Base-by-base conservation (phyloP, 1,140 invertebrate species). In the Pectinophora gossypiella region DNA sequence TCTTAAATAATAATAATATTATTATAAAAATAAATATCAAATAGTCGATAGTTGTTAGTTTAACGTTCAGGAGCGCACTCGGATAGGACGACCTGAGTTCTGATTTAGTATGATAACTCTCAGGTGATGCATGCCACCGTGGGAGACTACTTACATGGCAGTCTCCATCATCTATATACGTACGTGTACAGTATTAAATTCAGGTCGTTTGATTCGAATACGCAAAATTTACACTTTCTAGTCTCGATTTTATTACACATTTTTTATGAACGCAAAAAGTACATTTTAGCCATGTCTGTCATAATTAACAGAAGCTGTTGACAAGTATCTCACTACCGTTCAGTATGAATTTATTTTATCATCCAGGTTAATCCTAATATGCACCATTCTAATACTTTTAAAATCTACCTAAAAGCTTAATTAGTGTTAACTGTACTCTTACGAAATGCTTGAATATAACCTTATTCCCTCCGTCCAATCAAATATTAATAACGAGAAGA, bases 171-270 rank as follows among this genome's bases (percentile, higher is more conserved):
- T 32, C 2, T 32, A 9, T 12, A 32, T 32, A 32, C 27, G 27
- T 32, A 32, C n/a, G 1, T 32, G 27, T 32, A 9, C 27, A 32
- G 27, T 32, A 32, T 32, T 32, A 32, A 12, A 32, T 44, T 13
- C 58, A 69, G 73, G 71, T 81, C 69, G 73, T 81, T 58, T 61
- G 52, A 72, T 76, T 72, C 68, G 61, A 52, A 73, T 20, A 50
- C 61, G 68, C 61, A 61, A 44, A 61, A 66, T 61, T 68, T 70
- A 77, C 73, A 80, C 72, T 79, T 77, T 85, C 82, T 85, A 85
- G 82, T 85, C 82, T 83, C 77, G 66, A 74, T 78, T 72, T n/a
- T 73, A 69, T 68, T 72, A 73, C 72, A 76, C 64, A 65, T 74
- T 64, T 76, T 70, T 32, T 32, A 32, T 32, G 2, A 32, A 9